phyloP scores from a whole-genome alignment of 2,797 vertebrate genomes.

The Platalea minor region DNA sequence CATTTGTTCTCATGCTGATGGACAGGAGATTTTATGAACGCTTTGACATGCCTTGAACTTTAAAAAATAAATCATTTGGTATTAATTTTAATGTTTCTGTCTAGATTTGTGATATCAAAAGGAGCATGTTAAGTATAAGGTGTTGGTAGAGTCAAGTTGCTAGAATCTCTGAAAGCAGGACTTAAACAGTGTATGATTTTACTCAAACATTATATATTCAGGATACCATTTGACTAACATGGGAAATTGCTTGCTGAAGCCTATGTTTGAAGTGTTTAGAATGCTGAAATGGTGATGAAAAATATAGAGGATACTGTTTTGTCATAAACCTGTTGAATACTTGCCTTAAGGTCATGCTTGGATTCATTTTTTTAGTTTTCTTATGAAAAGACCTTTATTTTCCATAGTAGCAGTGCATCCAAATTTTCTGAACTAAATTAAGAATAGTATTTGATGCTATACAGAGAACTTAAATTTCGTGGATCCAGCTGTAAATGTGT shows the following conservation, averaged over 20 bases:
- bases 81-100: background rate
- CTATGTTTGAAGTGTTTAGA: background rate
- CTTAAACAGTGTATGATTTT: background rate
- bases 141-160: background rate
- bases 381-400: background rate
- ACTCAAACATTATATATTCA: background rate
- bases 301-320: background rate
- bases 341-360: background rate
- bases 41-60: background rate
- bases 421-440: background rate
- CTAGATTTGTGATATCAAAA: background rate
- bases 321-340: background rate
- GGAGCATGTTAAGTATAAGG: background rate
- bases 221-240: background rate
- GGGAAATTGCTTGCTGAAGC: background rate
- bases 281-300: background rate
- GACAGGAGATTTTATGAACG: background rate
- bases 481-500: background rate
- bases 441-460: background rate
- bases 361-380: background rate
- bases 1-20: background rate
- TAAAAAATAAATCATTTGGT: background rate
- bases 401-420: background rate
- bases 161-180: background rate
- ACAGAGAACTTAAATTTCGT: background rate